phyloP scores from a whole-genome alignment of 2,113 vertebrate genomes.

The Anthoscopus minutus region DNA sequence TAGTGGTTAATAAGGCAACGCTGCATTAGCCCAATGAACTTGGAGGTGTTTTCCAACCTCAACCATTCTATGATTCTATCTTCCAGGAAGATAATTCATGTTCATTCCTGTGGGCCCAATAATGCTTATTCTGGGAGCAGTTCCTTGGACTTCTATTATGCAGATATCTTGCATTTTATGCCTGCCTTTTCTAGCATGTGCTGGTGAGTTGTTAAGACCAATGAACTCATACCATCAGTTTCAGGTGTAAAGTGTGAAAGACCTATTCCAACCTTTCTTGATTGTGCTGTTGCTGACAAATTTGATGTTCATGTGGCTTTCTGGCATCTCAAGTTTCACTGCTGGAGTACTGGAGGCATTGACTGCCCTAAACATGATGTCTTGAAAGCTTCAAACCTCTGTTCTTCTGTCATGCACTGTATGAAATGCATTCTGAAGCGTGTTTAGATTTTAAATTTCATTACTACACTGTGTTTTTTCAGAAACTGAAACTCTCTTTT shows the following conservation, averaged over 20 bases:
- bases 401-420: background rate
- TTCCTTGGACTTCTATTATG: background rate
- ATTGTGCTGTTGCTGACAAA: background rate
- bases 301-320: background rate
- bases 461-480: background rate
- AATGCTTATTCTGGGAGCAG: background rate
- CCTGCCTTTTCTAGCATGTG: accelerated
- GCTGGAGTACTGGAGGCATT: background rate
- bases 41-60: background rate
- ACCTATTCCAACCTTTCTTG: background rate
- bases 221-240: background rate
- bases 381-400: background rate
- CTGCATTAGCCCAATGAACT: background rate
- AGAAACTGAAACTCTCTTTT: background rate
- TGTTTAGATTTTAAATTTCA: background rate
- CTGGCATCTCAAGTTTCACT: background rate
- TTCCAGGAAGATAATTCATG: background rate
- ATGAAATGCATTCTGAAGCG: background rate
- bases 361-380: background rate
- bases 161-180: background rate
- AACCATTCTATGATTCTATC: background rate
- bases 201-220: background rate
- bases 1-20: background rate
- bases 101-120: background rate
- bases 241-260: background rate